Conservation (phyloP, 1,140 invertebrate genomes). For the Drosophila dunni region DNA sequence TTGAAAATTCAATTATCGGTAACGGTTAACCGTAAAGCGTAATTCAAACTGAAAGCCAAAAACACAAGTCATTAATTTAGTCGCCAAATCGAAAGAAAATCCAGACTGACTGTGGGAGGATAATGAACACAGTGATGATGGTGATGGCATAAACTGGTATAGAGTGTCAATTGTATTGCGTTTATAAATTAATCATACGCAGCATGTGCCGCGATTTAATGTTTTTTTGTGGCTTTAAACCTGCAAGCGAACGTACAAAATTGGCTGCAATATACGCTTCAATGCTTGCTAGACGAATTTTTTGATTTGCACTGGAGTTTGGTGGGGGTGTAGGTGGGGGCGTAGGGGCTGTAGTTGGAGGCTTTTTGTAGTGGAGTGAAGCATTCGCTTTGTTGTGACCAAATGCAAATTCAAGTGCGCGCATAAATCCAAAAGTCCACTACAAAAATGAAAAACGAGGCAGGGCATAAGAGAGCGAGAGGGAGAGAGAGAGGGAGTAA, state of each 20-base stretch:
- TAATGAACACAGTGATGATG: too few relatives aligned
- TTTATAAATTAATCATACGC: conserved; percentile 19
- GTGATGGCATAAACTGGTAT: background rate
- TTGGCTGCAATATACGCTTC: conserved; percentile 34
- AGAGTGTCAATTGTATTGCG: background rate
- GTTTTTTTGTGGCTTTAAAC: background rate
- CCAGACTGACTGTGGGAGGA: too few relatives aligned
- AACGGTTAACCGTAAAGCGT: conserved; percentile 32
- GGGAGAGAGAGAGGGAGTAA: background rate
- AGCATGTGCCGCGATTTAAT: conserved; percentile 1
- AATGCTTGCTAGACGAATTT: conserved; percentile 1
- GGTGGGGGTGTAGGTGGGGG: background rate
- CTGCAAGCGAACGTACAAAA: conserved; percentile 12
- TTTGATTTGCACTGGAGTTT: background rate
- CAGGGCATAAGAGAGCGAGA: conserved; percentile 9
- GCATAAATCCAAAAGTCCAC: conserved; percentile 74
- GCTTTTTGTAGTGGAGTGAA: background rate
- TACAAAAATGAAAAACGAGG: conserved; percentile 64
- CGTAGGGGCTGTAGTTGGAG: background rate
- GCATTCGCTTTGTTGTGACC: conserved; percentile 48
- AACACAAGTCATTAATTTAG: conserved; percentile 14
- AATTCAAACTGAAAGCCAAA: conserved; percentile 3
- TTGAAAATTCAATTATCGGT: conserved; percentile 49
- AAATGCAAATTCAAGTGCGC: conserved; percentile 80
- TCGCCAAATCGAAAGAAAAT: conserved; percentile 1